Conservation (phyloP, 92 coral and sea anemone genomes). For the Palythoa caribaeorum region DNA sequence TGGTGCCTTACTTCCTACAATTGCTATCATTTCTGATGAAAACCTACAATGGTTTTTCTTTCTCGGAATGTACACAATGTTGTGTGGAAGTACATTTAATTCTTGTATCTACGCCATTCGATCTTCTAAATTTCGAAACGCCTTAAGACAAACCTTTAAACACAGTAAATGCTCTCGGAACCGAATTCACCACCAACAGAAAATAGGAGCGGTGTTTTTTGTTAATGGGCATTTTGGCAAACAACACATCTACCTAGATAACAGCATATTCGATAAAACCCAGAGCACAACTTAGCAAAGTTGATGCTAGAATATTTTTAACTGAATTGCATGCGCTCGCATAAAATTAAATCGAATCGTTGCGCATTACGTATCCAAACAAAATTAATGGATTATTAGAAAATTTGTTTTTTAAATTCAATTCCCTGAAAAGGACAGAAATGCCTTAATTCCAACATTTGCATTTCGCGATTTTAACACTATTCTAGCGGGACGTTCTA, state of each 20-base stretch:
- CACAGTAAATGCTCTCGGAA: background rate
- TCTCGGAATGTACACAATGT: background rate
- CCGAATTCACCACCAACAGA: background rate
- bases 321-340: too few relatives aligned
- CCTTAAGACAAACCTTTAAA: background rate
- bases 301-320: too few relatives aligned
- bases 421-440: too few relatives aligned
- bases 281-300: too few relatives aligned
- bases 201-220: background rate
- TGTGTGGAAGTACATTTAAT: background rate
- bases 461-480: too few relatives aligned
- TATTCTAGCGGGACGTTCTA: too few relatives aligned
- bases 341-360: too few relatives aligned
- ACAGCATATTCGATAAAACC: background rate
- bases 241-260: background rate
- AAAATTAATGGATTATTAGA: too few relatives aligned
- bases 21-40: background rate
- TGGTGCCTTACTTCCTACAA: background rate
- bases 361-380: too few relatives aligned
- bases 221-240: background rate
- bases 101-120: background rate
- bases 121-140: background rate
- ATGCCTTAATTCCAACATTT: too few relatives aligned
- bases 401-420: too few relatives aligned
- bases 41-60: background rate